Conservation (phyloP, 2,888 invertebrate species). For the Zygothrica quintamaculata region DNA sequence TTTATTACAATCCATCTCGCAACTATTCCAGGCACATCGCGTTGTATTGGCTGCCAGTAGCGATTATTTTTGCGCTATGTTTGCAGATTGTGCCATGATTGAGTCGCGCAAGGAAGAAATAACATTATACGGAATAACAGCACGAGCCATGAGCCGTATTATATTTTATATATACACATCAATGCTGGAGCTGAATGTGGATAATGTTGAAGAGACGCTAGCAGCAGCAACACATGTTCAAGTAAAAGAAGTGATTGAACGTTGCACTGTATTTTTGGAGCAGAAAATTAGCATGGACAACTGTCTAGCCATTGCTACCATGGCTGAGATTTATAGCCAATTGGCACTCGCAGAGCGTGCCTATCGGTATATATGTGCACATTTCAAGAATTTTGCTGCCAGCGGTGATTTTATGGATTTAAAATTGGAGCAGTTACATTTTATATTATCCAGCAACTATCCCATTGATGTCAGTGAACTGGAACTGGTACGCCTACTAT, state of each 20-base stretch:
- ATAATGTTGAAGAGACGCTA: conserved; percentile 87
- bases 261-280: conserved; percentile 88
- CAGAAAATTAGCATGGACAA: conserved; percentile 89
- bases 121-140: conserved; percentile 88
- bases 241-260: conserved; percentile 88
- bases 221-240: conserved; percentile 89
- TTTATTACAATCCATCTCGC: neutral
- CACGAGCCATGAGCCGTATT: conserved; percentile 87
- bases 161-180: conserved; percentile 90
- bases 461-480: conserved; percentile 86
- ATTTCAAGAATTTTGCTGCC: conserved; percentile 87
- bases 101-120: conserved; percentile 88
- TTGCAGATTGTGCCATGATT: conserved; percentile 87
- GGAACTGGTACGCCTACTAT: conserved; percentile 60
- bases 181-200: conserved; percentile 85
- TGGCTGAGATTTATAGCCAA: conserved; percentile 89
- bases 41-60: conserved; percentile 90
- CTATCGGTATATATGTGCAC: conserved; percentile 88
- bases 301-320: conserved; percentile 89
- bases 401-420: conserved; percentile 87
- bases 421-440: conserved; percentile 87
- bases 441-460: conserved; percentile 87
- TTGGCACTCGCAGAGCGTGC: conserved; percentile 86
- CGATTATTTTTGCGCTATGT: conserved; percentile 91
- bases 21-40: conserved; percentile 86